A percentile compares a stretch with the other conserved stretches of the same genome.
Evolutionary conservation across 1,140 invertebrate species (phyloP).

Genomic region (Anastrepha ludens): DNA sequence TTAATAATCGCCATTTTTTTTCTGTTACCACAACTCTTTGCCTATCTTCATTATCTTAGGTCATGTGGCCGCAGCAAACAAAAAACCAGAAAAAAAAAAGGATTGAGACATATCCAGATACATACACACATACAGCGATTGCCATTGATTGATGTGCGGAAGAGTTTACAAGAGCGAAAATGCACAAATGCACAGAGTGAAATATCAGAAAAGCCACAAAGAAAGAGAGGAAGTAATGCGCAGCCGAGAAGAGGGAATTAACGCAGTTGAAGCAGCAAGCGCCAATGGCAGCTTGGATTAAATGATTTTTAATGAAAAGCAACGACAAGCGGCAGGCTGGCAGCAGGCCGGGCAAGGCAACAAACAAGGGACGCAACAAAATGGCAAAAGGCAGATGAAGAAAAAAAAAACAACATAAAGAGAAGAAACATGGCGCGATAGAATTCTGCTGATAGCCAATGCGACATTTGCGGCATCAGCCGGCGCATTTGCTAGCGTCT

Average conservation of each 20-base stretch:
- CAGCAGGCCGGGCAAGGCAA: slow-evolving; percentile 62
- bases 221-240: neutral
- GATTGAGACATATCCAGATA: neutral
- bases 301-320: slow-evolving; percentile 74
- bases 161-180: neutral
- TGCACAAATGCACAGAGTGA: neutral
- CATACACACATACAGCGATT: neutral
- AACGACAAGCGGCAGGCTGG: slow-evolving; percentile 59
- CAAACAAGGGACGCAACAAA: slow-evolving; percentile 55
- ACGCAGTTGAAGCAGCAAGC: neutral
- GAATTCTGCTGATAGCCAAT: neutral
- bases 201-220: slow-evolving; percentile 16
- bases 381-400: neutral
- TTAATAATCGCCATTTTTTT: slow-evolving; percentile 8
- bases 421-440: neutral
- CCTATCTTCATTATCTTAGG: slow-evolving; percentile 34
- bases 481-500: slow-evolving; percentile 58
- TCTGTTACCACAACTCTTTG: neutral
- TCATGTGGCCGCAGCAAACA: neutral
- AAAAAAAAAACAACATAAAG: neutral
- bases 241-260: neutral
- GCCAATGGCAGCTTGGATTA: slow-evolving; percentile 70
- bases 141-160: slow-evolving; percentile 37
- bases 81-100: neutral
- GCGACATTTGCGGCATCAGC: slow-evolving; percentile 58